These are phyloP conservation scores for Geopemphigus sp. DNA, from an alignment of 1,140 invertebrate genomes.

Conservation along the genomic window DNA sequence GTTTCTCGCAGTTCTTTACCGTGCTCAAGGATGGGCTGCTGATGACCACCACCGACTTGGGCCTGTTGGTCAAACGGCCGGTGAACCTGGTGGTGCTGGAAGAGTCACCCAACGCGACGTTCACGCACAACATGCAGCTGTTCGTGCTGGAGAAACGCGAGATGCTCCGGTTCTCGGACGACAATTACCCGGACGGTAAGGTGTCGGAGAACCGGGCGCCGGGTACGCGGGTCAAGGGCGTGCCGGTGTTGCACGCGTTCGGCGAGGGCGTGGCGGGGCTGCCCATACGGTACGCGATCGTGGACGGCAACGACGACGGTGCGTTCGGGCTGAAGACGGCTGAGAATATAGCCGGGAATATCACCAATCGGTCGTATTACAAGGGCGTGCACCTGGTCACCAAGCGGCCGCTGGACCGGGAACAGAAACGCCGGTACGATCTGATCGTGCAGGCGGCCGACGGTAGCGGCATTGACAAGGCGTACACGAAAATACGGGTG, in stretches of 20 bases:
- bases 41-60: slow-evolving; percentile 83
- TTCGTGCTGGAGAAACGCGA: slow-evolving; percentile 77
- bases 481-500: slow-evolving; percentile 70
- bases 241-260: slow-evolving; percentile 65
- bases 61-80: slow-evolving; percentile 73
- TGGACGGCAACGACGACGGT: slow-evolving; percentile 68
- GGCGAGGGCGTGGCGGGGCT: slow-evolving; percentile 52
- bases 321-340: slow-evolving; percentile 66
- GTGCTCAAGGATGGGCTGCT: slow-evolving; percentile 83
- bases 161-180: slow-evolving; percentile 74
- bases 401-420: slow-evolving; percentile 70
- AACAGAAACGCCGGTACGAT: slow-evolving; percentile 66
- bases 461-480: slow-evolving; percentile 69
- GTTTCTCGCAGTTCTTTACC: slow-evolving; percentile 78
- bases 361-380: slow-evolving; percentile 60
- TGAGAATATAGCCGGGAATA: slow-evolving; percentile 54
- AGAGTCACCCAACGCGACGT: slow-evolving; percentile 72
- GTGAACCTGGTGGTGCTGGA: slow-evolving; percentile 78
- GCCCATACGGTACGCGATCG: slow-evolving; percentile 61
- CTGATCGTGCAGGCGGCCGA: slow-evolving; percentile 75
- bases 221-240: slow-evolving; percentile 66
- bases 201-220: slow-evolving; percentile 72
- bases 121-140: slow-evolving; percentile 75
- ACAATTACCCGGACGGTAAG: slow-evolving; percentile 63
- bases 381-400: slow-evolving; percentile 70